Percentiles rank a stretch among this genome's conserved stretches.
Conservation (phyloP, 2,797 vertebrate species). For the Chiloscyllium punctatum region DNA sequence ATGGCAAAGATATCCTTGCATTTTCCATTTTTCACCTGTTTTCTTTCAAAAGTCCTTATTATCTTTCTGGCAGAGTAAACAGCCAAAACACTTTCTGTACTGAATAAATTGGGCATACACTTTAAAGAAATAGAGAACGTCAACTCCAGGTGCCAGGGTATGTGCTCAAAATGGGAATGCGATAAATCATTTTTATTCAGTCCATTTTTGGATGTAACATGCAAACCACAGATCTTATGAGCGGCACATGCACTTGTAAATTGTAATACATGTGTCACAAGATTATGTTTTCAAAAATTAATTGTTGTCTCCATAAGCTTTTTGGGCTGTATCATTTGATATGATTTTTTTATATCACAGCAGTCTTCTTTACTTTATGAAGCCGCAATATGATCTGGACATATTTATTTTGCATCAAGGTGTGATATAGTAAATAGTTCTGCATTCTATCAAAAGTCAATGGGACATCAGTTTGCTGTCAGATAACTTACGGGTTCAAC, state of each 20-base stretch:
- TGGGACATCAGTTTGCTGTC: neutral
- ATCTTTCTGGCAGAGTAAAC: neutral
- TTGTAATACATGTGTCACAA: slow-evolving; percentile 11
- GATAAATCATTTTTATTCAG: neutral
- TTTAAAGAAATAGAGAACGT: slow-evolving; percentile 25
- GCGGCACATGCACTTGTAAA: slow-evolving; percentile 1
- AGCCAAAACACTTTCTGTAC: neutral
- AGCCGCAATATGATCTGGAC: neutral
- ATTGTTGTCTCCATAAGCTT: neutral
- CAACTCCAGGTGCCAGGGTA: neutral
- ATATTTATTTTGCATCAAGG: no score
- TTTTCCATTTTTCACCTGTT: slow-evolving; percentile 27
- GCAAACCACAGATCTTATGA: neutral
- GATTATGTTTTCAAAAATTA: neutral
- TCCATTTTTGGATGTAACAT: slow-evolving; percentile 18
- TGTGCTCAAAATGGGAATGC: neutral
- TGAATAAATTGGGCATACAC: neutral
- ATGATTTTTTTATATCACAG: neutral
- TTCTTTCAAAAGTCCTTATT: slow-evolving; percentile 3
- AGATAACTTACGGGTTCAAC: neutral
- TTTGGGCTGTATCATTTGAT: neutral
- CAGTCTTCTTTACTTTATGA: neutral
- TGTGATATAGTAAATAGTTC: neutral
- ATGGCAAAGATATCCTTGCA: neutral
- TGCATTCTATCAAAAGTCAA: neutral